Base-by-base conservation (phyloP, 2,797 vertebrate species). In the Pangasius macronema region DNA sequence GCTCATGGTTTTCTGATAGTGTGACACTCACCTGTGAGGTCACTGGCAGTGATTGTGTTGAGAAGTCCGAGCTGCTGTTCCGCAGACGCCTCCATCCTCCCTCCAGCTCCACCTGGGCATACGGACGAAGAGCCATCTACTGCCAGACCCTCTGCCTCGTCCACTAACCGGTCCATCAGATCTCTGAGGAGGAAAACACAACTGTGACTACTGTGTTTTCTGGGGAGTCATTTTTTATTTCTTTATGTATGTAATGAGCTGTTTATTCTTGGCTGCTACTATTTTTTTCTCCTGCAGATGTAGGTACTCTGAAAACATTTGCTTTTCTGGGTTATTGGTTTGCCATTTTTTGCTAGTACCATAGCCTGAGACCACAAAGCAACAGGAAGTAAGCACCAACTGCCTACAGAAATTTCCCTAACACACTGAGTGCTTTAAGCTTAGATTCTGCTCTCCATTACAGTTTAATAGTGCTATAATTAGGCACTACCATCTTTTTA, bases 81-180 rank as follows among this genome's bases (percentile, higher is more conserved):
- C 8, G 98, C 95, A 53, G 97, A 93, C 30, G 92, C 94, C 92
- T 99, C 98, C 65, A 97, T 92, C 90, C 97, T 93, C 80, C 86
- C 97, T 14, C 95, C 96, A 76, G 96, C 95, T 72, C 84, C 97
- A 3, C 94, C 96, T 14, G 96, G 96, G 93, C 97, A 97, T 92
- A 97, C 94, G 0, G 98, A 96, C 89, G 97, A 96, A 82, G 96
- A 96, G 14, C 96, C 96, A 81, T 97, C 95, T 89, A 97, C 96
- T 1, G 97, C 98, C 88, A 98, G 94, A 2, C 97, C 96, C 92
- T 99, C 98, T 0, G 98, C 97, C 94, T 99, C 98, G 86, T 99
- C 98, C 91, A 99, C 97, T 89, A 99, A 95, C 84, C 98, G 95
- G 95, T 99, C 98, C 98, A 99, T 99, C 87, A 99, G 97, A 94